Evolutionary conservation across 2,888 invertebrate genomes (phyloP), one percentile per base, ranked within the genome.

Genomic region (Lepidonotus clava): DNA sequence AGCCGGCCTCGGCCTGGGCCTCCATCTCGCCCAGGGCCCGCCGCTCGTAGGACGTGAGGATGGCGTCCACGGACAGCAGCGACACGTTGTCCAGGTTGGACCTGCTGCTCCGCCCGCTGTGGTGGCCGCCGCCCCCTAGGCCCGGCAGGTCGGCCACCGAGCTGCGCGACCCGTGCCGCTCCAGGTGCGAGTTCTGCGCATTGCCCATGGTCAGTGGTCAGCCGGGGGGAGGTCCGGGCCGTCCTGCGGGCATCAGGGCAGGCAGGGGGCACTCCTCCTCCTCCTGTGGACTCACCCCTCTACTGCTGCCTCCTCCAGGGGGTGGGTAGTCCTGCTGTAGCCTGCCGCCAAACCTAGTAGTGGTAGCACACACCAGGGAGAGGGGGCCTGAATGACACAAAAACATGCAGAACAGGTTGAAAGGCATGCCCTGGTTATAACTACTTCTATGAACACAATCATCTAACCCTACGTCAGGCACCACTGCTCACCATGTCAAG

Each of bases 131-230:
- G 6, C 36, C 38, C 0, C 80, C 80, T n/a, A 46, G 28, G 18
- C 80, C 34, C 46, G 28, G 18, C 8, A 46, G 18, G 21, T 80
- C 80, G 1, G 80, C 41, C 24, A 66, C 14, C 32, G 46, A 46
- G 11, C 36, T 18, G 11, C 36, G 38, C 2, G 71, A 71, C 34
- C 71, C 38, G 46, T 80, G 80, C 2, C 80, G 80, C 24, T 80
- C 80, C 41, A 80, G 80, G 80, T 80, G 80, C 14, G 80, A 11
- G 28, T 80, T 41, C 80, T 80, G 80, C 18, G 71, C 38, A 46
- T 80, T 80, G 0, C 80, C 80, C 80, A 80, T 80, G 28, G 34
- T 80, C 18, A n/a, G 18, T 53, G 18, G 6, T n/a, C 53, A 53
- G 24, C 11, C 5, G 1, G 28, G 24, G 8, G 24, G 2, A 28